These are phyloP conservation scores for Alaudala cheleensis DNA, from an alignment of 2,113 vertebrate species.

Conservation along the genomic window DNA sequence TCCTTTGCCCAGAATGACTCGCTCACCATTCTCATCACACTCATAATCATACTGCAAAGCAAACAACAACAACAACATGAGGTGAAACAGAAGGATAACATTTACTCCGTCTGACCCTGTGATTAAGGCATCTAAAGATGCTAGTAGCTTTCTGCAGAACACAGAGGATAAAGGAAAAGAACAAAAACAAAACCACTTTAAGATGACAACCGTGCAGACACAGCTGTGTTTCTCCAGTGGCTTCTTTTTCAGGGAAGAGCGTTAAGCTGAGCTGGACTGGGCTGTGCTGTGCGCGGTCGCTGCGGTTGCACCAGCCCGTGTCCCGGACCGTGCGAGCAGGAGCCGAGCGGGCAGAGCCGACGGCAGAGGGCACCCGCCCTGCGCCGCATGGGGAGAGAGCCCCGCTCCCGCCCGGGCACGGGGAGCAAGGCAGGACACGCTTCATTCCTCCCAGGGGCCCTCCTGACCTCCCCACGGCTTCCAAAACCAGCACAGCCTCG, in stretches of 20 bases:
- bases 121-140: neutral
- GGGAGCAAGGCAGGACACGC: neutral
- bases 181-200: neutral
- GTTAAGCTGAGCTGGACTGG: neutral
- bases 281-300: neutral
- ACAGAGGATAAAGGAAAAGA: neutral
- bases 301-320: accelerated
- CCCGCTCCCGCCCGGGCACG: accelerated
- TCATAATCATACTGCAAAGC: constrained; percentile 93
- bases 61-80: neutral
- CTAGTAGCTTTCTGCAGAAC: neutral
- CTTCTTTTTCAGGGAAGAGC: neutral
- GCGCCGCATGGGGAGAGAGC: neutral
- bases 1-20: constrained; percentile 92
- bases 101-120: neutral
- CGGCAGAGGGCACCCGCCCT: neutral
- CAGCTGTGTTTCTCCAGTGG: neutral
- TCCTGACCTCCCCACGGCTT: neutral
- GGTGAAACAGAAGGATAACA: neutral
- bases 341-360: neutral
- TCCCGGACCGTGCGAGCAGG: neutral
- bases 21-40: constrained; percentile 93
- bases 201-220: accelerated
- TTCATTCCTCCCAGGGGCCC: neutral
- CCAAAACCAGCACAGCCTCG: neutral